A percentile compares a stretch with the other conserved stretches of the same genome.
phyloP scores from a whole-genome alignment of 2,797 vertebrate genomes.

The Hyperoplus lanceolatus region DNA sequence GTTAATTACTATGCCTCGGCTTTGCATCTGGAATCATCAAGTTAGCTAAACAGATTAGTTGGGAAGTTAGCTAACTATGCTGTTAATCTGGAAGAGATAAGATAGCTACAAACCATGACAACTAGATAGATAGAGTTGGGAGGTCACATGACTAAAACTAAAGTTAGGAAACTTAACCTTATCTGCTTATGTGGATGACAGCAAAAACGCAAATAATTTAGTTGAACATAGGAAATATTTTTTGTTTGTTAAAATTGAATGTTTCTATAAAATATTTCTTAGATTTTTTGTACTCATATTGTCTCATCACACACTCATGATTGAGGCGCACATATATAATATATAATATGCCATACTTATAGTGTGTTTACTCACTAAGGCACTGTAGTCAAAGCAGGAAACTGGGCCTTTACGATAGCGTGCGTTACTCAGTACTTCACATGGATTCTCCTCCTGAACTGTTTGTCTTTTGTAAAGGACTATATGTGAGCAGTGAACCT shows the following conservation, averaged over 20 bases:
- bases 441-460: slow-evolving; percentile 91
- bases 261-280: background rate
- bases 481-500: background rate
- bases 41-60: background rate
- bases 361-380: slow-evolving; percentile 84
- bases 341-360: background rate
- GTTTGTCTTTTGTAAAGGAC: slow-evolving; percentile 67
- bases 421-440: slow-evolving; percentile 93
- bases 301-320: background rate
- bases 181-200: background rate
- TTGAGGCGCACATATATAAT: background rate
- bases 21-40: background rate
- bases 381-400: slow-evolving; percentile 98
- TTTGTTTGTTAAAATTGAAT: background rate
- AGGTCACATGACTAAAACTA: background rate
- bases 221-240: background rate
- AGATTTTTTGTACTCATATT: background rate
- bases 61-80: background rate
- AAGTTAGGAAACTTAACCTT: background rate
- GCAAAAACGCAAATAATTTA: background rate
- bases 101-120: background rate
- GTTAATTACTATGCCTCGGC: too few relatives aligned
- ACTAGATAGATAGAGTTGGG: background rate
- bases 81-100: background rate
- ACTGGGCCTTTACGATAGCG: slow-evolving; percentile 96